phyloP scores from a whole-genome alignment of 2,797 vertebrate genomes.

The Simalia tracyae region DNA sequence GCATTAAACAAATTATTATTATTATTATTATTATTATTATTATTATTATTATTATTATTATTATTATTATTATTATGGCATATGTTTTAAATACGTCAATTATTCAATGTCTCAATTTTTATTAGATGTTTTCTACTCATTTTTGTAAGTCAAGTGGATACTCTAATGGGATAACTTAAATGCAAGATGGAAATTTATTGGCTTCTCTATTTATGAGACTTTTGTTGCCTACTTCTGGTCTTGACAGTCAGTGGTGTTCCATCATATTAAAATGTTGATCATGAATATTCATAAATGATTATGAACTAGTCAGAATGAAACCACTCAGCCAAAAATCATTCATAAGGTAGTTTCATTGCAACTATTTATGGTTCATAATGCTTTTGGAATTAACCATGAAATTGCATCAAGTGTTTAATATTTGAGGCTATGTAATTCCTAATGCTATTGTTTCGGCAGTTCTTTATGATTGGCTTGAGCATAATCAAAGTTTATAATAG shows the following conservation, averaged over 20 bases:
- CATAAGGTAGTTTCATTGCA: slow-evolving; percentile 13
- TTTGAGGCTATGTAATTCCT: slow-evolving; percentile 18
- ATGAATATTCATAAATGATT: slow-evolving; percentile 10
- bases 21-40: neutral
- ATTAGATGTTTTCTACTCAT: neutral
- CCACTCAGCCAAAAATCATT: neutral
- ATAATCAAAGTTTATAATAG: slow-evolving; percentile 1
- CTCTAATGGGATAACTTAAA: neutral
- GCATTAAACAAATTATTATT: neutral
- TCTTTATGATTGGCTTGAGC: slow-evolving; percentile 14
- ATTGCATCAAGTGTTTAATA: neutral
- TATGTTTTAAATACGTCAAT: neutral
- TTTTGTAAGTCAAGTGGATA: neutral
- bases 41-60: neutral
- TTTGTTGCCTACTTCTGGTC: slow-evolving; percentile 2
- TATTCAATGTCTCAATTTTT: neutral
- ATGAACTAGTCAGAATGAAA: neutral
- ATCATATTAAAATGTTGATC: slow-evolving; percentile 20
- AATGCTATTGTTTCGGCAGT: slow-evolving; percentile 32
- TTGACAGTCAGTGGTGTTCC: neutral
- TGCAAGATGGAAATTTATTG: neutral
- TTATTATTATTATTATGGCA: neutral
- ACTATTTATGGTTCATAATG: slow-evolving; percentile 10
- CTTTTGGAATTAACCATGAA: slow-evolving; percentile 22
- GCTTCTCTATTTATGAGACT: neutral